These are phyloP conservation scores for Origma solitaria DNA, from an alignment of 2,113 vertebrate genomes.

Conservation along the genomic window DNA sequence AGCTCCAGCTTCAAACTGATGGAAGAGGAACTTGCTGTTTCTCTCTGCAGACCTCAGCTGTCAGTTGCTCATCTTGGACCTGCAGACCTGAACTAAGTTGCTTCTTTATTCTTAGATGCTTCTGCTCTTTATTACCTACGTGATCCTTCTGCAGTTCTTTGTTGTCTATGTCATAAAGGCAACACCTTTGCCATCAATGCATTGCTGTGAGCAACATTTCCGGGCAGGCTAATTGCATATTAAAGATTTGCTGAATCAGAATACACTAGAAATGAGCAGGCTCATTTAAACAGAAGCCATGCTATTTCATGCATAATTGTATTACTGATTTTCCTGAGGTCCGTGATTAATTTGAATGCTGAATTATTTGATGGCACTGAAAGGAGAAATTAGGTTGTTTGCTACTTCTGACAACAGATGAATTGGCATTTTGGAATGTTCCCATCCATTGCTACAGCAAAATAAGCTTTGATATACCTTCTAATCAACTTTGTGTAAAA, in stretches of 20 bases:
- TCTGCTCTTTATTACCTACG: background rate
- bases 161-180: background rate
- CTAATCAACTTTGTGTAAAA: background rate
- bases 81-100: background rate
- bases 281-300: background rate
- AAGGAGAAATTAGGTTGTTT: background rate
- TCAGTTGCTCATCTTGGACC: background rate
- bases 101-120: background rate
- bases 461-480: background rate
- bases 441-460: background rate
- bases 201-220: background rate
- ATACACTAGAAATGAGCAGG: background rate
- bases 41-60: background rate
- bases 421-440: background rate
- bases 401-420: background rate
- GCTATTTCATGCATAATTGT: background rate
- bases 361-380: background rate
- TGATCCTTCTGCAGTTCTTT: background rate
- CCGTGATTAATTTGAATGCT: background rate
- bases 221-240: background rate
- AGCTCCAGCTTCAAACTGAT: background rate
- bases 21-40: background rate
- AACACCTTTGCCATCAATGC: background rate
- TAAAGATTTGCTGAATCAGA: background rate
- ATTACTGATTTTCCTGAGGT: background rate